Evolutionary conservation across 1,140 invertebrate genomes (phyloP), one percentile per base, ranked within the genome.

Genomic region (Leptonema lineaticorne): DNA sequence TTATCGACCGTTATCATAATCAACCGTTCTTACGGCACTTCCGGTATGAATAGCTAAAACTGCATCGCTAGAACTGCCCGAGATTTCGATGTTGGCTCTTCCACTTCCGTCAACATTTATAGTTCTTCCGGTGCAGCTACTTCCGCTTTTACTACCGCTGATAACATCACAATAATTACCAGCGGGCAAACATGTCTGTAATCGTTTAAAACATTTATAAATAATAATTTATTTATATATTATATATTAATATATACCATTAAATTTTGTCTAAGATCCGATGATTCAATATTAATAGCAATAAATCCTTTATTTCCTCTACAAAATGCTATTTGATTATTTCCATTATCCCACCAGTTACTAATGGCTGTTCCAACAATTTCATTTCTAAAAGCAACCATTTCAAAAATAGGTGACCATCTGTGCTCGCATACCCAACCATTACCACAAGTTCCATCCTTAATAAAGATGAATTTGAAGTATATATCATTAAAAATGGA

Each of bases 381-480:
- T 6, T 82, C 81, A 73, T 92, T 93, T 68, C 89, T 85, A 76
- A 95, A 94, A 0, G 76, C 79, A 0, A 92, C 90, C 93, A 96
- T 96, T 73, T 92, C 92, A 76, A 86, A 90, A 68, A 96, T 93
- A 75, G 92, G 87, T 0, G 87, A 81, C 93, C 93, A 96, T 20
- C 93, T 86, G 77, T 97, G 95, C 78, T 97, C 94, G 76, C 95
- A 97, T 0, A 95, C 83, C 92, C 93, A 97, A 6, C 92, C 93
- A 71, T 88, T 87, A 1, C 81, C 83, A 74, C 92, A 95, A 0
- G 82, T 85, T 3, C 82, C 79, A 73, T 89, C 82, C 73, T 74
- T 16, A 26, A 45, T n/a, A 24, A 41, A 30, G n/a, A 20, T 33
- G 20, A 4, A 2, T 62, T 26, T 20, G 20, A 63, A 46, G 53